Percentiles rank a stretch among this genome's conserved stretches.
phyloP scores from a whole-genome alignment of 2,888 invertebrate genomes.

The Caenorhabditis sp. region DNA sequence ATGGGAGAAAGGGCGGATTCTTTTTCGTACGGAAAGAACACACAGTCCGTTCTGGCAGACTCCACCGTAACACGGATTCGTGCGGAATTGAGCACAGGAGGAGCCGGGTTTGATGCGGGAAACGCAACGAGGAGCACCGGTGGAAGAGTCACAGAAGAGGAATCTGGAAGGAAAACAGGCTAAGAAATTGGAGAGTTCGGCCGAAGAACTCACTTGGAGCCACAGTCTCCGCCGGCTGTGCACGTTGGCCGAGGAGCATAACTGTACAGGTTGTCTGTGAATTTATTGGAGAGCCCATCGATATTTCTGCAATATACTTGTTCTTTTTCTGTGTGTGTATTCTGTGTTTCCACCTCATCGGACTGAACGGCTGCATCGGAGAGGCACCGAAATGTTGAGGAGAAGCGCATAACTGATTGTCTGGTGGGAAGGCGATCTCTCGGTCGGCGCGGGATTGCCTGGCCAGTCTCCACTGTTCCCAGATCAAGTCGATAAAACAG shows the following conservation, averaged over 20 bases:
- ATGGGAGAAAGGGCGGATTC: not conserved
- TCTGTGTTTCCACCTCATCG: slow-evolving; percentile 58
- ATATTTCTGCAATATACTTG: slow-evolving; percentile 63
- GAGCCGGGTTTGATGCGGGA: slow-evolving; percentile 72
- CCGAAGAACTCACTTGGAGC: slow-evolving; percentile 49
- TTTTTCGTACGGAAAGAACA: slow-evolving; percentile 45
- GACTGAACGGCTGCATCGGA: slow-evolving; percentile 64
- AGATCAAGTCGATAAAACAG: slow-evolving; percentile 79
- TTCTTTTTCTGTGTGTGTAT: too few relatives aligned
- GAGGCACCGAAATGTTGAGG: slow-evolving; percentile 70
- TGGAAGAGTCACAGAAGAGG: slow-evolving; percentile 75
- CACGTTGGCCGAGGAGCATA: slow-evolving; percentile 74
- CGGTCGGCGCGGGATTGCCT: slow-evolving; percentile 55
- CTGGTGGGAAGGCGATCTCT: slow-evolving; percentile 67
- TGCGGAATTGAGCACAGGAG: slow-evolving; percentile 65
- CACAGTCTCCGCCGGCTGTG: slow-evolving; percentile 58
- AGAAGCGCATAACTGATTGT: slow-evolving; percentile 69
- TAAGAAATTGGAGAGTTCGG: not conserved
- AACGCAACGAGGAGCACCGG: slow-evolving; percentile 68
- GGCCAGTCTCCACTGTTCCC: slow-evolving; percentile 75
- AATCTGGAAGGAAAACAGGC: slow-evolving; percentile 50
- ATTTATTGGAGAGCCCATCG: slow-evolving; percentile 74
- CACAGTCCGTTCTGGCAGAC: slow-evolving; percentile 71
- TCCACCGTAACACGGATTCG: slow-evolving; percentile 71
- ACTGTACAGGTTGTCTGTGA: slow-evolving; percentile 74